phyloP scores from a whole-genome alignment of 1,140 invertebrate genomes.

The Microplitis mediator region DNA sequence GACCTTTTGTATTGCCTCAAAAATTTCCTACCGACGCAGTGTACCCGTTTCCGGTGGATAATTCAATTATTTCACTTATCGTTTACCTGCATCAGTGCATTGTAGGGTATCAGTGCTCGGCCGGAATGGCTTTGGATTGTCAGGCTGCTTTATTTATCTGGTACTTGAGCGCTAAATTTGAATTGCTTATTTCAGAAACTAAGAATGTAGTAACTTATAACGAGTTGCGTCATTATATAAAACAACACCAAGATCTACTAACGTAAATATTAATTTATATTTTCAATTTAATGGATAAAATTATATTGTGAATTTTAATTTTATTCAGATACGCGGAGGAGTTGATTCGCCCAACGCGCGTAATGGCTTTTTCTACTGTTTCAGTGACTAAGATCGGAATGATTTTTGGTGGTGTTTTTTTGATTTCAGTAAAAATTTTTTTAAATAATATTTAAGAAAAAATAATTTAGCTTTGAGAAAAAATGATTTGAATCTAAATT shows the following conservation, averaged over 20 bases:
- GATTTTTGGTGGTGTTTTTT: conserved; percentile 12
- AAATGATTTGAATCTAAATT: too few relatives aligned
- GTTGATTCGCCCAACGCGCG: not conserved
- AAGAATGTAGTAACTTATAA: not conserved
- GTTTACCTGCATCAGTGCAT: conserved; percentile 36
- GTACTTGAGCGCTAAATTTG: conserved; percentile 36
- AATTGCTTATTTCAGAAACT: conserved; percentile 30
- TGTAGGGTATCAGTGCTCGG: conserved; percentile 28
- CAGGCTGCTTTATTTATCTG: conserved; percentile 35
- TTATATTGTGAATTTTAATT: not conserved
- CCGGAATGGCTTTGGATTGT: conserved; percentile 28
- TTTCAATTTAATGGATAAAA: not conserved
- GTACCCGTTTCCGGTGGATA: conserved; percentile 39
- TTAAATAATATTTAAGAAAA: too few relatives aligned
- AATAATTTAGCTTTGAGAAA: too few relatives aligned
- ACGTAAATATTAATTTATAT: conserved; percentile 14
- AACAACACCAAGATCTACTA: conserved; percentile 32
- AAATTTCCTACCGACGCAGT: conserved; percentile 28
- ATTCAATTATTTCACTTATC: not conserved
- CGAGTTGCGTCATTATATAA: conserved; percentile 18
- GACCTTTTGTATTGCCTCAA: conserved; percentile 30
- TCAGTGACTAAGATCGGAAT: conserved; percentile 13
- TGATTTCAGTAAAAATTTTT: conserved; percentile 12
- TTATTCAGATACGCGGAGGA: not conserved
- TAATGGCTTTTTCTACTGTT: conserved; percentile 5